Conservation (phyloP, 2,797 vertebrate genomes). For the Astyanax mexicanus region DNA sequence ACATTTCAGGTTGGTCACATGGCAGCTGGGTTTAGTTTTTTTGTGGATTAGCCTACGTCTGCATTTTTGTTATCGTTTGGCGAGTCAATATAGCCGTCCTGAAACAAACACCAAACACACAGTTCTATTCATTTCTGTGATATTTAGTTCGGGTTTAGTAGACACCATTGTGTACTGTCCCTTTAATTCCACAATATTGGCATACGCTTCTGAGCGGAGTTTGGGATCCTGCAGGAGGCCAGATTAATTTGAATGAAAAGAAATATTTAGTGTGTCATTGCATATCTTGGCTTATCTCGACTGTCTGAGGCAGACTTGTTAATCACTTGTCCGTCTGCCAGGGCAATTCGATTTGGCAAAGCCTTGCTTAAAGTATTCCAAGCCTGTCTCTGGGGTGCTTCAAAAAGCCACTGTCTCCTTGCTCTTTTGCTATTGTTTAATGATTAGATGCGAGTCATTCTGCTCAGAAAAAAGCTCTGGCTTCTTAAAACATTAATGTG, state of each 20-base stretch:
- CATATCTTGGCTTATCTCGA: conserved; percentile 54
- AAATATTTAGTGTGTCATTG: conserved; percentile 34
- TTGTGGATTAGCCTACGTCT: no score
- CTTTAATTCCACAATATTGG: conserved; percentile 14
- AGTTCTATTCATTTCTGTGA: no score
- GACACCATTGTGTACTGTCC: no score
- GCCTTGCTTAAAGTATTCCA: conserved; percentile 58
- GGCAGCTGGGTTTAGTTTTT: no score
- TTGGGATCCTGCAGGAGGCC: conserved; percentile 4
- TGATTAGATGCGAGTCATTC: conserved; percentile 53
- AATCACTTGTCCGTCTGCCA: conserved; percentile 63
- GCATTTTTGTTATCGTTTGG: no score
- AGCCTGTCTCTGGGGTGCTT: conserved; percentile 54
- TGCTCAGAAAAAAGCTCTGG: conserved; percentile 46
- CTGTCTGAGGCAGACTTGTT: conserved; percentile 57
- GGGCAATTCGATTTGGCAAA: conserved; percentile 58
- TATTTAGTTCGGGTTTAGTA: no score
- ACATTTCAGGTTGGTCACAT: no score
- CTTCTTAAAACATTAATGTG: conserved; percentile 47
- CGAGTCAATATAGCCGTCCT: no score
- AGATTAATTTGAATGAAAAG: conserved; percentile 36
- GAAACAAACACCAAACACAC: no score
- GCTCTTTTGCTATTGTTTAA: conserved; percentile 59
- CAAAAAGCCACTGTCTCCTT: conserved; percentile 39
- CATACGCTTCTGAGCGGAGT: conserved; percentile 15